Conservation (phyloP, 23 tunicate genomes). For the Diplosoma virens region DNA sequence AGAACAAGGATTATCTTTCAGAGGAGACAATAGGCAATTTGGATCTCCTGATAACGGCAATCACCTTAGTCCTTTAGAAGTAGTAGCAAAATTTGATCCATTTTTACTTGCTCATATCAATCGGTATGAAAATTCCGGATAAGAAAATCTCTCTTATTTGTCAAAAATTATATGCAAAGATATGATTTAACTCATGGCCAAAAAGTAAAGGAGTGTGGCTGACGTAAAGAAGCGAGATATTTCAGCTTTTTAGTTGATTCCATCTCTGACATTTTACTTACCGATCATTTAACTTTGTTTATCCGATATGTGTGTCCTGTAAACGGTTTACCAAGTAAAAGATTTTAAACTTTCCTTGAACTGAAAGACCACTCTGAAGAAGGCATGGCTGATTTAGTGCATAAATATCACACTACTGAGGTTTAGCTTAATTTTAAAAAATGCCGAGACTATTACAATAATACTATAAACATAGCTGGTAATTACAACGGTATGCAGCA, state of each 20-base stretch:
- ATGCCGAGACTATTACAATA: conserved; percentile 9
- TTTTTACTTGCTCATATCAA: conserved; percentile 42
- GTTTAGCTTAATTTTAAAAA: conserved; percentile 22
- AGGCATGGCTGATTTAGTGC: conserved; percentile 18
- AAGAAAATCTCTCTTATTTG: conserved; percentile 28
- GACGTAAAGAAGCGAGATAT: conserved; percentile 20
- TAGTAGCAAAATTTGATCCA: conserved; percentile 41
- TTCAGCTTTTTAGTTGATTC: conserved; percentile 23
- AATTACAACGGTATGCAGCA: conserved; percentile 23
- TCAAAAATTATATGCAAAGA: conserved; percentile 23
- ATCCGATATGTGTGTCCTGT: conserved; percentile 24
- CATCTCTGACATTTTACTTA: conserved; percentile 4
- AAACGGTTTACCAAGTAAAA: conserved; percentile 25
- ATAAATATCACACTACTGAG: conserved; percentile 25
- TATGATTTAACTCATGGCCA: conserved; percentile 20
- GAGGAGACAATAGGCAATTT: conserved; percentile 36
- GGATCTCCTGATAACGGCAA: conserved; percentile 51
- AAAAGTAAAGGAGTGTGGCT: conserved; percentile 5
- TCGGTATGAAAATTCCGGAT: conserved; percentile 41
- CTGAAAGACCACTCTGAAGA: conserved; percentile 21
- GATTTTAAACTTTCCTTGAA: conserved; percentile 18
- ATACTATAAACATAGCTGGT: conserved; percentile 19
- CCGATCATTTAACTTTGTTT: conserved; percentile 22
- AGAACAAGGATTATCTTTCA: conserved; percentile 33
- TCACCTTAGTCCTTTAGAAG: conserved; percentile 33